phyloP scores from a whole-genome alignment of 2,797 vertebrate species.

The Megaceryle alcyon region DNA sequence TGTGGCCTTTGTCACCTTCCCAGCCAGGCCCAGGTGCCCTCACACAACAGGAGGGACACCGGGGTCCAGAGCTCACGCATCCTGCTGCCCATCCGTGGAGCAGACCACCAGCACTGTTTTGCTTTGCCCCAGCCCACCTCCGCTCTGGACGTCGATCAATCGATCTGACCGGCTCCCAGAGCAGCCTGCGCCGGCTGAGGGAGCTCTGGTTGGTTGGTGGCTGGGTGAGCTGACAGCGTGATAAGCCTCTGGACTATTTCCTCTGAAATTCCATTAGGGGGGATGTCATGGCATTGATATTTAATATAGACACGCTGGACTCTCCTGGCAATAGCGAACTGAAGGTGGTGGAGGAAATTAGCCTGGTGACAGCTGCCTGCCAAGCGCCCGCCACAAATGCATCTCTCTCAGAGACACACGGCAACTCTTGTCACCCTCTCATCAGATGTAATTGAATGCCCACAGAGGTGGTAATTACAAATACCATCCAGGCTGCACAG shows the following conservation, averaged over 20 bases:
- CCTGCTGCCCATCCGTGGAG: background rate
- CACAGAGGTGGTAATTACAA: constrained; percentile 69
- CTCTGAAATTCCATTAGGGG: background rate
- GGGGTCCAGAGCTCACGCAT: fast-evolving
- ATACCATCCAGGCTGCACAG: constrained; percentile 60
- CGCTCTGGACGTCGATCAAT: fast-evolving
- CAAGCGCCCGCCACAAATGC: background rate
- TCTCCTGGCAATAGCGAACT: background rate
- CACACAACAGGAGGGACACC: fast-evolving
- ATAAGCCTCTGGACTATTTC: background rate
- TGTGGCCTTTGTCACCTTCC: fast-evolving
- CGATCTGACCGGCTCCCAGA: fast-evolving
- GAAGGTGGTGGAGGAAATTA: background rate
- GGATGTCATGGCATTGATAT: background rate
- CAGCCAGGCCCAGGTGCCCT: background rate
- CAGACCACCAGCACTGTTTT: background rate
- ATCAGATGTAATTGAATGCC: constrained; percentile 63
- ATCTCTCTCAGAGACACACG: background rate
- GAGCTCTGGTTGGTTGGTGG: no score
- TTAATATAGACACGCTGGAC: background rate
- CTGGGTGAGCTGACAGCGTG: background rate
- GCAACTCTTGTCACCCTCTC: constrained; percentile 46
- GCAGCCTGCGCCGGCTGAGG: fast-evolving
- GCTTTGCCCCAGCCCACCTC: background rate
- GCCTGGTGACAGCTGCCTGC: background rate